These are phyloP conservation scores for Tragelaphus imberbis DNA, from an alignment of 2,113 vertebrate genomes.

Conservation along the genomic window DNA sequence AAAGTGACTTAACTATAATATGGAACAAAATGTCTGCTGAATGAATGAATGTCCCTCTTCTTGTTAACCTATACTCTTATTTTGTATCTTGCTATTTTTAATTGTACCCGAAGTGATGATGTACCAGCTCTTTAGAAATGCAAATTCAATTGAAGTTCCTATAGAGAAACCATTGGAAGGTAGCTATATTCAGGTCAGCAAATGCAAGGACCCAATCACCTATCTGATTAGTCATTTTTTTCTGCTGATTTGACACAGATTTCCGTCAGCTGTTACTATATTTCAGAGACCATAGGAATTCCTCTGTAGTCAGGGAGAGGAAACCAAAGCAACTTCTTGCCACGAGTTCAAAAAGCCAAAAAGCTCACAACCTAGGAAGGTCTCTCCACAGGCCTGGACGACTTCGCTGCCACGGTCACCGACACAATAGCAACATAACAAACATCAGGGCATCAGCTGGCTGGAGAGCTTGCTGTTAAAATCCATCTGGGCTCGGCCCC, in stretches of 20 bases:
- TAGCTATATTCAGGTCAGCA: not conserved
- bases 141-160: conserved; percentile 25
- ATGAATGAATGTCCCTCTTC: not conserved
- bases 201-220: not conserved
- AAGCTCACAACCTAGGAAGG: not conserved
- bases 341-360: conserved; percentile 29
- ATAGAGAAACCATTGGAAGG: not conserved
- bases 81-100: not conserved
- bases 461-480: not conserved
- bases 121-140: not conserved
- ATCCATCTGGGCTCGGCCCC: not conserved
- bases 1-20: not conserved
- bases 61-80: not conserved
- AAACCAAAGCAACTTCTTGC: conserved; percentile 23
- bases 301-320: not conserved
- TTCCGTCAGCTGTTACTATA: not conserved
- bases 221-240: not conserved
- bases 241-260: not conserved
- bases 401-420: not conserved
- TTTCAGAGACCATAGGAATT: not conserved
- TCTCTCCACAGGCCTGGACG: not conserved
- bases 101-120: not conserved
- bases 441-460: not conserved
- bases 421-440: not conserved
- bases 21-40: not conserved